Conservation (phyloP, 37 sponge, comb jelly and placozoan species). For the Chondrosia reniformis region DNA sequence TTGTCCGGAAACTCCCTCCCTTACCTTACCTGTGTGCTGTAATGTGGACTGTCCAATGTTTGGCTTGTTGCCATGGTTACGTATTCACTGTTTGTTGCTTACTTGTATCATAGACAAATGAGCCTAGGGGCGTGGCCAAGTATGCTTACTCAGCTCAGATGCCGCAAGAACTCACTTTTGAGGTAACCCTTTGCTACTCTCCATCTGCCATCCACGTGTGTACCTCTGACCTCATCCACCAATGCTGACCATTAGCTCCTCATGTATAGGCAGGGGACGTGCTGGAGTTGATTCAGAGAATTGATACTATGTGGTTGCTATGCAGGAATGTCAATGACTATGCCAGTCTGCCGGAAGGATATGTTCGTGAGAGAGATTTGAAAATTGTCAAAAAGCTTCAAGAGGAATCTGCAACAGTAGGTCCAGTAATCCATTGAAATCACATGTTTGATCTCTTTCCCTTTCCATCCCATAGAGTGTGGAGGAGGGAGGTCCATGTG, state of each 20-base stretch:
- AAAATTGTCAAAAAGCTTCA: constrained; percentile 56
- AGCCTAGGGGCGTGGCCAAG: constrained; percentile 64
- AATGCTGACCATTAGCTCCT: neutral
- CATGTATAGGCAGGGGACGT: constrained; percentile 6
- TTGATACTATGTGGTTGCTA: neutral
- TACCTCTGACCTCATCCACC: neutral
- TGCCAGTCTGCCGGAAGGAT: constrained; percentile 22
- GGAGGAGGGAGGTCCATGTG: constrained; percentile 63
- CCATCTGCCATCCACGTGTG: constrained; percentile 6
- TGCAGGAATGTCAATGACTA: constrained; percentile 41
- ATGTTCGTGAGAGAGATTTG: constrained; percentile 30
- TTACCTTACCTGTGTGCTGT: too few relatives aligned
- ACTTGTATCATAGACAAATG: constrained; percentile 25
- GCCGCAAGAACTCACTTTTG: constrained; percentile 48
- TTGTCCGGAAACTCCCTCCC: too few relatives aligned
- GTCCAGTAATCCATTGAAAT: neutral
- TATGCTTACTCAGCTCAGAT: constrained; percentile 31
- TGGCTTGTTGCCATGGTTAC: neutral
- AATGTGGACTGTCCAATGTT: too few relatives aligned
- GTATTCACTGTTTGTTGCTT: neutral
- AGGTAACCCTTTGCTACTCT: too few relatives aligned
- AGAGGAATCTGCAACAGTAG: constrained; percentile 16
- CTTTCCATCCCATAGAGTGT: neutral
- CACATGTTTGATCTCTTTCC: neutral
- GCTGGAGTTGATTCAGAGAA: neutral